These are phyloP conservation scores for Agonopterix subpropinquella DNA, from an alignment of 2,888 invertebrate species.

Conservation along the genomic window DNA sequence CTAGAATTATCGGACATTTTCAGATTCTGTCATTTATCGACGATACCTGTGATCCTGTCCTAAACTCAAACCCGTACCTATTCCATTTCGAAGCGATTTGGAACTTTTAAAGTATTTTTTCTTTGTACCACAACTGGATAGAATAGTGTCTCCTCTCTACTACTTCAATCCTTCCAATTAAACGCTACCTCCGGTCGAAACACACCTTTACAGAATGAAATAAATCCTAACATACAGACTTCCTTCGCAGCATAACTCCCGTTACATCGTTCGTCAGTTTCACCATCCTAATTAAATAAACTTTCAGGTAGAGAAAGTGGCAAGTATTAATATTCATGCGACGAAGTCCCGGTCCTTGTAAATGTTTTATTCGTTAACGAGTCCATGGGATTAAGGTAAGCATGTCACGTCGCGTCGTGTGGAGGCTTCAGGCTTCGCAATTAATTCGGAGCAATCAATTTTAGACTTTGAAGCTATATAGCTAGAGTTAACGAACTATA, in stretches of 20 bases:
- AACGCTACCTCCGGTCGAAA: too few relatives aligned
- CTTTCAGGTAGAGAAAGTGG: constrained; percentile 55
- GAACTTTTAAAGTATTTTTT: too few relatives aligned
- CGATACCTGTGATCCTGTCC: too few relatives aligned
- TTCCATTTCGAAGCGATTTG: too few relatives aligned
- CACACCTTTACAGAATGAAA: too few relatives aligned
- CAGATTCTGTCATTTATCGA: too few relatives aligned
- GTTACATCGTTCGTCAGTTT: constrained; percentile 29
- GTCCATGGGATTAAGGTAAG: constrained; percentile 64
- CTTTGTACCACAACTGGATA: too few relatives aligned
- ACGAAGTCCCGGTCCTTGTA: constrained; percentile 52
- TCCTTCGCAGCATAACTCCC: background rate
- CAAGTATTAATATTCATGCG: constrained; percentile 64
- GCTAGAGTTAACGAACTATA: background rate
- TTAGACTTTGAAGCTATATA: constrained; percentile 15
- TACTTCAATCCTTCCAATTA: too few relatives aligned
- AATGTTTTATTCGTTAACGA: constrained; percentile 75
- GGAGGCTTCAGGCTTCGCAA: constrained; percentile 46
- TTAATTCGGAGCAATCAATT: constrained; percentile 67
- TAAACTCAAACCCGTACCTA: too few relatives aligned
- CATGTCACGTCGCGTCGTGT: constrained; percentile 70
- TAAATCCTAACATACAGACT: background rate
- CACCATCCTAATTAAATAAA: constrained; percentile 60
- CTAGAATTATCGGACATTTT: too few relatives aligned
- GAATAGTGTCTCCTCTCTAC: too few relatives aligned